These are phyloP conservation scores for Criorhina ranunculi DNA, from an alignment of 2,888 invertebrate genomes.

Conservation along the genomic window DNA sequence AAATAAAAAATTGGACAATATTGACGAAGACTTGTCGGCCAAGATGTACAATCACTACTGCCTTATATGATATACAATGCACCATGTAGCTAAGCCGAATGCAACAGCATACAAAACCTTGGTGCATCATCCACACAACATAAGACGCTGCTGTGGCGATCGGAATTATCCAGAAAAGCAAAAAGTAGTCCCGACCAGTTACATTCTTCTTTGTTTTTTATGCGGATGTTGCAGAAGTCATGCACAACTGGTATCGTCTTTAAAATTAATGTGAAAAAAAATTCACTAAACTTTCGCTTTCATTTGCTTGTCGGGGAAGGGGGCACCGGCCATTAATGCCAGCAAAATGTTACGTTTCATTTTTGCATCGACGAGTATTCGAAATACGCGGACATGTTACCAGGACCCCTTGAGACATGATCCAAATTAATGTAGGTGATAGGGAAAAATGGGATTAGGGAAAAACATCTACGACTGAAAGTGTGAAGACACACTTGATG, in stretches of 20 bases:
- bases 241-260: slow-evolving; percentile 72
- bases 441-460: background rate
- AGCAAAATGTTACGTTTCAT: slow-evolving; percentile 56
- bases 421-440: slow-evolving; percentile 12
- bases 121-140: slow-evolving; percentile 36
- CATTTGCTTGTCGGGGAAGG: slow-evolving; percentile 34
- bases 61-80: slow-evolving; percentile 48
- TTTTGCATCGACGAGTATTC: slow-evolving; percentile 56
- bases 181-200: slow-evolving; percentile 60
- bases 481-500: background rate
- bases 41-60: slow-evolving; percentile 41
- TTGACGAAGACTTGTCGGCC: slow-evolving; percentile 35
- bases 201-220: slow-evolving; percentile 64
- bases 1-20: slow-evolving; percentile 31
- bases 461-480: background rate
- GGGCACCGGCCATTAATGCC: slow-evolving; percentile 48
- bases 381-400: slow-evolving; percentile 43
- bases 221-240: slow-evolving; percentile 69
- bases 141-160: slow-evolving; percentile 47
- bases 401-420: slow-evolving; percentile 2
- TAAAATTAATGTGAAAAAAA: slow-evolving; percentile 63
- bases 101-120: slow-evolving; percentile 37
- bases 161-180: slow-evolving; percentile 42
- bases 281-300: slow-evolving; percentile 71
- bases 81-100: slow-evolving; percentile 17